Evolutionary conservation across 2,888 invertebrate species (phyloP), one percentile per base, ranked within the genome.

Genomic region (Ditula angustiorana): DNA sequence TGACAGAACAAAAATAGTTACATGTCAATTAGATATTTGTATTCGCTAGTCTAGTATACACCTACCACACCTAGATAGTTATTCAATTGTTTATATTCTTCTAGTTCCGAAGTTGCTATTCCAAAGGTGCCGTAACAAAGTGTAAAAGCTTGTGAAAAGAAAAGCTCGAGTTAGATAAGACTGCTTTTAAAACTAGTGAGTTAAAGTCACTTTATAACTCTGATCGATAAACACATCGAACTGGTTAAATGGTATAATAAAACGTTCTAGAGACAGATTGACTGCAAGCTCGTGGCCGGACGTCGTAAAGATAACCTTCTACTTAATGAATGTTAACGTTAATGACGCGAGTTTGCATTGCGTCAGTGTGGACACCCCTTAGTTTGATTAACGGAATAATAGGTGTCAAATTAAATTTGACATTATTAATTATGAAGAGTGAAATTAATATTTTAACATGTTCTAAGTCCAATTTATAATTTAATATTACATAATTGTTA

Each of bases 171-270:
- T 7, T 0, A 19, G 41, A 41, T 41, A 21, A 41, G 41, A 41
- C 19, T 2, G 3, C 41, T 41, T 41, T 41, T 10, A 41, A 35
- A 41, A n/a, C 52, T 44, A 28, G 37, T 60, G 28, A 41, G 44
- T 30, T 21, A 53, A 33, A 57, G 56, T 41, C 56, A 49, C 30
- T 49, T 57, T 50, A 30, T 50, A 50, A 30, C 30, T 30, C 21
- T 62, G 56, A 57, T 62, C 44, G 63, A 63, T 63, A 63, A 58
- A 63, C 44, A 58, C 49, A 53, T 50, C 56, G 50, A 57, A 57
- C 62, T 57, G 62, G 49, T 47, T 44, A 41, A 44, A 60, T 28
- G 49, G 50, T 23, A 13, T 50, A 57, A 52, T 57, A 58, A 58
- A 50, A 19, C 44, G 57, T 19, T 37, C 26, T 13, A 33, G 19